These are phyloP conservation scores for Cydia strobilella DNA, from an alignment of 1,140 invertebrate species.

Conservation along the genomic window DNA sequence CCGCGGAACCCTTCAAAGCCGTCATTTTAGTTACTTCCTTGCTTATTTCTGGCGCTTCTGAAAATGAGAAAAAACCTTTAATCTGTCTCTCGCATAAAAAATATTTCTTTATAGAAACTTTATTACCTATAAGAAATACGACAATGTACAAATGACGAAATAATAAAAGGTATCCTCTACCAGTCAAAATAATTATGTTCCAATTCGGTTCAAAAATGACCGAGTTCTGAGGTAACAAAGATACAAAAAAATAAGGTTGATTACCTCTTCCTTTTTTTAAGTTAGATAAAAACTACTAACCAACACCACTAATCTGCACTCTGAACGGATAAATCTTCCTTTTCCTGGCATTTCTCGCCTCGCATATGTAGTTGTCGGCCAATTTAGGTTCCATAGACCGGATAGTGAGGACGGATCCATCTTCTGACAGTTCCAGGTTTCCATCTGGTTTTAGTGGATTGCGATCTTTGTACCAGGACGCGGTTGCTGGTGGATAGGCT, in stretches of 20 bases:
- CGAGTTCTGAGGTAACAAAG: too few relatives aligned
- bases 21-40: neutral
- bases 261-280: too few relatives aligned
- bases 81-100: too few relatives aligned
- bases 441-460: neutral
- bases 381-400: neutral
- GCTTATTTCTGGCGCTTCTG: constrained; percentile 1
- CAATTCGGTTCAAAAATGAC: neutral
- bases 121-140: too few relatives aligned
- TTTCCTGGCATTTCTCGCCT: neutral
- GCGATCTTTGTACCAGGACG: neutral
- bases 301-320: neutral
- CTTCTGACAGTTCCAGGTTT: neutral
- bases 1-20: neutral
- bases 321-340: neutral
- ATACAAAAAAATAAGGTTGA: too few relatives aligned
- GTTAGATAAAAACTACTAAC: neutral
- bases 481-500: neutral
- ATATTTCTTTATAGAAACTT: too few relatives aligned
- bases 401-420: neutral
- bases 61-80: neutral
- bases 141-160: too few relatives aligned
- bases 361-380: neutral
- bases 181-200: neutral
- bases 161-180: too few relatives aligned